A percentile compares a stretch with the other conserved stretches of the same genome.
Conservation (phyloP, 2,113 vertebrate species). For the Gnathonemus longibarbis region DNA sequence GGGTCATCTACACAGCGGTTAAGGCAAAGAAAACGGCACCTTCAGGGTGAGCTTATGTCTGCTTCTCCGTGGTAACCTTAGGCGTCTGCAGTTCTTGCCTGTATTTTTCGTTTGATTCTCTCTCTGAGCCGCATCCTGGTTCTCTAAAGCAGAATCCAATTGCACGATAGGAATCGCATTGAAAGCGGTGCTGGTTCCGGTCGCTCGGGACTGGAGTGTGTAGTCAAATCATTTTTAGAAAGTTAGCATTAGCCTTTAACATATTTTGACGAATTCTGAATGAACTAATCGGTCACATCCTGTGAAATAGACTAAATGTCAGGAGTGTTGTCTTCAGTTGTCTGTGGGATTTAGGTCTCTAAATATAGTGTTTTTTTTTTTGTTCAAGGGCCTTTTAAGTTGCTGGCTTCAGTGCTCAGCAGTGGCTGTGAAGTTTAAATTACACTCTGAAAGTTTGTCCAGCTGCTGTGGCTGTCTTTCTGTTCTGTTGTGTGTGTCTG, state of each 20-base stretch:
- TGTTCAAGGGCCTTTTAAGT: neutral
- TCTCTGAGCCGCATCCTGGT: neutral
- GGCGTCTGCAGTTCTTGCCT: neutral
- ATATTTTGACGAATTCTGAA: neutral
- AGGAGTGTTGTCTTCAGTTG: conserved; percentile 28
- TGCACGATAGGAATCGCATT: neutral
- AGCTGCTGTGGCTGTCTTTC: conserved; percentile 37
- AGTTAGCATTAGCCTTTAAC: neutral
- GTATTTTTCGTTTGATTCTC: neutral
- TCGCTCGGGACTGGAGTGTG: neutral
- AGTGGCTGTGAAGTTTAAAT: conserved; percentile 25
- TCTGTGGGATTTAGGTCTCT: conserved; percentile 21
- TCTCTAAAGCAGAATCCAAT: neutral
- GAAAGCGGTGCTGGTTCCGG: neutral
- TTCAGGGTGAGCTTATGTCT: neutral
- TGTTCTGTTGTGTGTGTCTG: conserved; percentile 14
- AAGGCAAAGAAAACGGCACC: neutral
- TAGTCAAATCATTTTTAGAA: neutral
- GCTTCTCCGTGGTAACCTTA: neutral
- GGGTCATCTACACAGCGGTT: neutral
- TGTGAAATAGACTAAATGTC: conserved; percentile 1
- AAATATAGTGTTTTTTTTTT: conserved; percentile 30
- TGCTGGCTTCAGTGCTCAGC: neutral
- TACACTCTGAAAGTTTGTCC: conserved; percentile 30
- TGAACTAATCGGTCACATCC: neutral